Evolutionary conservation across 2,113 vertebrate species (phyloP).

Genomic region (Cranoglanis bouderius): DNA sequence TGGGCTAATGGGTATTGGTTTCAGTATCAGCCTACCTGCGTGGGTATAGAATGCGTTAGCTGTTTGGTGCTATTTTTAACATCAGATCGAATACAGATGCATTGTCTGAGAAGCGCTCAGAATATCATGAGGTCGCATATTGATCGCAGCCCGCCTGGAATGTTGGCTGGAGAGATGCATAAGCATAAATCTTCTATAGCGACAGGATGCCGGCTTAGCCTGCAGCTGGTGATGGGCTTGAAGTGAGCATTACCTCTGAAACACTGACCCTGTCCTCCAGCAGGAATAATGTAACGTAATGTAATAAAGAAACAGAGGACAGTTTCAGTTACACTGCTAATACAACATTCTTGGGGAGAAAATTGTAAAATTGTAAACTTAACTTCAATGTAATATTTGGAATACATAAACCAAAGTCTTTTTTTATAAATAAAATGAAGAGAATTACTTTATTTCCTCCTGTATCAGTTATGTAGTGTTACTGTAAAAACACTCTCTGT

Average conservation of each 20-base stretch:
- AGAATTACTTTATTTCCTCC: background rate
- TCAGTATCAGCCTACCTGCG: background rate
- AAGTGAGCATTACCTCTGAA: background rate
- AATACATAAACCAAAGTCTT: background rate
- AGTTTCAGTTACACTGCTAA: background rate
- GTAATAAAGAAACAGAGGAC: background rate
- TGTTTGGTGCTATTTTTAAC: conserved; percentile 8
- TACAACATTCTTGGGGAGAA: background rate
- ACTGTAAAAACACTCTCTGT: background rate
- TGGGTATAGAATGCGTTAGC: background rate
- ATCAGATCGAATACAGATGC: conserved; percentile 16
- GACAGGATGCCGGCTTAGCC: conserved; percentile 5
- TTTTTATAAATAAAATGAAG: background rate
- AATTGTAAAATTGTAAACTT: background rate
- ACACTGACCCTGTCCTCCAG: background rate
- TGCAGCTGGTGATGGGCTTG: conserved; percentile 3
- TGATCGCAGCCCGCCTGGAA: conserved; percentile 5
- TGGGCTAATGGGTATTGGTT: background rate
- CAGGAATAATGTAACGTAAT: background rate
- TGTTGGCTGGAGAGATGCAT: conserved; percentile 6
- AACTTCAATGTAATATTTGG: background rate
- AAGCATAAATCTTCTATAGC: conserved; percentile 27
- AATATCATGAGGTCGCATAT: conserved; percentile 37
- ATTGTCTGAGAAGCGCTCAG: background rate
- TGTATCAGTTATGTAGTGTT: background rate